phyloP scores from a whole-genome alignment of 2,797 vertebrate genomes.

The Carapus acus region DNA sequence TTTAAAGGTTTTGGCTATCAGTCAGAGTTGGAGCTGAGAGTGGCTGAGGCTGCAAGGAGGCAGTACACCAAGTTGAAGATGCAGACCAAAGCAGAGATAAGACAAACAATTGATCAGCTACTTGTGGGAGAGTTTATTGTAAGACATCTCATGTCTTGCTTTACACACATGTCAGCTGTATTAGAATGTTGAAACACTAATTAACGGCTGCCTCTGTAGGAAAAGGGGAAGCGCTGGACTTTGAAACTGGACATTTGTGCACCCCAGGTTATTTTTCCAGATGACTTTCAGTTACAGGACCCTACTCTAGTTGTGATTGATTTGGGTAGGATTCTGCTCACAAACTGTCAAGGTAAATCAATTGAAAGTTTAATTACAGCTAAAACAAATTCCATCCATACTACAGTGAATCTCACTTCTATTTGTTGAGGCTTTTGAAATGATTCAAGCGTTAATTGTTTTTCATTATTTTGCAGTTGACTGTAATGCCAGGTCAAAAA shows the following conservation, averaged over 20 bases:
- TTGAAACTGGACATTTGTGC: slow-evolving; percentile 95
- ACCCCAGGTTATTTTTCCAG: slow-evolving; percentile 95
- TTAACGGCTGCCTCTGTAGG: slow-evolving; percentile 66
- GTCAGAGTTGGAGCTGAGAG: slow-evolving; percentile 89
- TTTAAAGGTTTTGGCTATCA: slow-evolving; percentile 91
- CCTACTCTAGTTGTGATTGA: slow-evolving; percentile 93
- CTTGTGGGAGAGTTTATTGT: slow-evolving; percentile 98
- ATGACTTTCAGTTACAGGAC: slow-evolving; percentile 90
- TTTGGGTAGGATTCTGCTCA: slow-evolving; percentile 91
- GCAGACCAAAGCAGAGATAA: slow-evolving; percentile 97
- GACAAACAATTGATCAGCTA: slow-evolving; percentile 93
- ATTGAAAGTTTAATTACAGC: too few species aligned
- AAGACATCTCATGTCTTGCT: too few species aligned
- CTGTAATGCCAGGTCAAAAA: slow-evolving; percentile 63
- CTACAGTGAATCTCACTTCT: not conserved
- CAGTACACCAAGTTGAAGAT: slow-evolving; percentile 98
- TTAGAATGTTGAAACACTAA: slow-evolving; percentile 1
- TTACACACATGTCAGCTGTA: not conserved
- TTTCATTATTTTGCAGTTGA: slow-evolving; percentile 63
- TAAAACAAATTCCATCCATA: too few species aligned
- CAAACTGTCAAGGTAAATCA: slow-evolving; percentile 89
- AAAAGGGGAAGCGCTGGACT: slow-evolving; percentile 93
- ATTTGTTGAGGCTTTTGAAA: not conserved
- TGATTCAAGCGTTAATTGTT: slow-evolving; percentile 5
- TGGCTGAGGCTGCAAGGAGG: slow-evolving; percentile 91